phyloP scores from a whole-genome alignment of 2,797 vertebrate species.

The Leuciscus waleckii region DNA sequence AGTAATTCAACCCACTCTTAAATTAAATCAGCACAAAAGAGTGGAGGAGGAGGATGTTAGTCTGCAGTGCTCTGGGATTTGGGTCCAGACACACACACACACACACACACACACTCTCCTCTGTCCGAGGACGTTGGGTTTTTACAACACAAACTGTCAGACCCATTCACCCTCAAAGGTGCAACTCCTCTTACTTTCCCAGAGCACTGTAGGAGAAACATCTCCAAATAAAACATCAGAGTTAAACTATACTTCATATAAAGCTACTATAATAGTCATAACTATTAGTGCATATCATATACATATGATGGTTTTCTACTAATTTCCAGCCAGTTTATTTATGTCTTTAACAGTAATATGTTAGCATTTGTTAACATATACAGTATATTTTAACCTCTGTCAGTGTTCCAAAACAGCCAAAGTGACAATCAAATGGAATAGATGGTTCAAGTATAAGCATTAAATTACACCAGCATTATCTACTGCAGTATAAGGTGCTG shows the following conservation, averaged over 20 bases:
- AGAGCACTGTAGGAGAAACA: slow-evolving; percentile 30
- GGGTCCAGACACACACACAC: slow-evolving; percentile 13
- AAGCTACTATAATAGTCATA: neutral
- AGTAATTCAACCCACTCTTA: slow-evolving; percentile 56
- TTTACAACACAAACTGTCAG: slow-evolving; percentile 59
- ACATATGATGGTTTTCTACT: neutral
- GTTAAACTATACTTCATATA: neutral
- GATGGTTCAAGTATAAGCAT: neutral
- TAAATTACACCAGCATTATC: neutral
- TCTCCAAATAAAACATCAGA: neutral
- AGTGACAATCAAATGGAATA: neutral
- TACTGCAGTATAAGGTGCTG: neutral
- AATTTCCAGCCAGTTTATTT: neutral
- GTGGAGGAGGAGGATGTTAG: slow-evolving; percentile 40
- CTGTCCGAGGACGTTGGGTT: slow-evolving; percentile 47
- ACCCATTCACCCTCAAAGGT: slow-evolving; percentile 49
- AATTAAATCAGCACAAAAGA: slow-evolving; percentile 54
- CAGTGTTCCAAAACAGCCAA: neutral
- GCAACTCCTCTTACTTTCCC: slow-evolving; percentile 35
- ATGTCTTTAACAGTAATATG: neutral
- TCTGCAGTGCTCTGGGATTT: slow-evolving; percentile 42
- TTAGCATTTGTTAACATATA: neutral
- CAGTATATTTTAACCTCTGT: neutral
- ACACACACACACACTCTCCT: slow-evolving; percentile 49
- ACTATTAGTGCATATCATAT: neutral